Evolutionary conservation across 2,113 vertebrate species (phyloP), one percentile per base, ranked within the genome.

Genomic region (Mesocricetus auratus): DNA sequence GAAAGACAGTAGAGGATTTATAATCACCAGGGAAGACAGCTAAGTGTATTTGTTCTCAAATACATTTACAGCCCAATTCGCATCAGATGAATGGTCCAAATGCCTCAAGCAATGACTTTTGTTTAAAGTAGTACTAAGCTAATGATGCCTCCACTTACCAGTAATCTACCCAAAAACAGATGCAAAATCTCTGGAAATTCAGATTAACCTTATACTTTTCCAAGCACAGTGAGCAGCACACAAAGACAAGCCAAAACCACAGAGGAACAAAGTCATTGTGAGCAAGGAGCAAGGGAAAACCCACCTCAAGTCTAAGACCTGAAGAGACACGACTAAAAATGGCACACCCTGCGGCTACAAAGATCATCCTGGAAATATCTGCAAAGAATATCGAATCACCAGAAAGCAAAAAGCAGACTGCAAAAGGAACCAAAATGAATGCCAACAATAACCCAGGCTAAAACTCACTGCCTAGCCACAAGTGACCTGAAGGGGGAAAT

Each of bases 121-220:
- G 39, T 94, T 94, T 97, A 94, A 91, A 69, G 13, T 77, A 39
- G 45, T 77, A 86, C 77, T 86, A 47, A 10, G 86, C 10, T 95
- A 17, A 36, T 53, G 83, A 68, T 75, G 45, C n/a, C 89, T 90
- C 81, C 26, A 86, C n/a, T 86, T 36, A 82, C n/a, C 9, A 82
- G n/a, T 42, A 42, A 85, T n/a, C n/a, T 58, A 95, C 29, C 42
- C 94, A 58, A 96, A 96, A 92, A 31, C 45, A 96, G 94, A 95
- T 19, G 33, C 82, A 95, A 96, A 94, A 81, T 66, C 42, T 53
- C 89, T 60, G 58, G 91, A 66, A 83, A 16, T 60, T 93, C 39
- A 56, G 22, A 75, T 90, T 92, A 79, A 3, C 79, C 78, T 71
- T 79, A 66, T 0, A 89, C 29, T 90, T 90, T 85, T 91, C 86